Evolutionary conservation across 2,888 invertebrate genomes (phyloP).

Genomic region (Drosophila acutilabella): DNA sequence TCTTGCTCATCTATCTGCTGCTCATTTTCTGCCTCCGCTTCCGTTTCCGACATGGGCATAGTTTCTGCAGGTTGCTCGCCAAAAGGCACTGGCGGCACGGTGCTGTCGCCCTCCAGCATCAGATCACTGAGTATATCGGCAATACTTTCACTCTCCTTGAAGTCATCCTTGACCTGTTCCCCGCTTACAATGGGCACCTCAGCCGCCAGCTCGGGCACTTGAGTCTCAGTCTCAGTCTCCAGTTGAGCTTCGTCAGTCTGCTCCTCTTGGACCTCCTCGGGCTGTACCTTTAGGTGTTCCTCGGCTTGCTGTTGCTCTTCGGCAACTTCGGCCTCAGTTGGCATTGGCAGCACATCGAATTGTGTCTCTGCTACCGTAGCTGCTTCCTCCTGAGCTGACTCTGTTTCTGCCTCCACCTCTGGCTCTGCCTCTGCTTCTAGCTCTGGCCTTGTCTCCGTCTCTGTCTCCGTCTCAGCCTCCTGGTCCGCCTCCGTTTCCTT

Average conservation of each 20-base stretch:
- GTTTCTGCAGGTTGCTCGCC: conserved; percentile 52
- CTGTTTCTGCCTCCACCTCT: background rate
- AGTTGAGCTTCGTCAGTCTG: background rate
- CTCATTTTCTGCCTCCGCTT: conserved; percentile 13
- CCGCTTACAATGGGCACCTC: conserved; percentile 60
- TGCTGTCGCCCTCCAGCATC: conserved; percentile 79
- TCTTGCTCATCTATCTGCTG: conserved; percentile 34
- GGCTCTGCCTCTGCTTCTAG: background rate
- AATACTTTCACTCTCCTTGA: conserved; percentile 82
- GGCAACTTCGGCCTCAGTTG: background rate
- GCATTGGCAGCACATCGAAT: background rate
- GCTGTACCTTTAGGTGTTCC: background rate
- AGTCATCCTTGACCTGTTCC: conserved; percentile 57
- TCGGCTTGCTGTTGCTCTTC: conserved; percentile 13
- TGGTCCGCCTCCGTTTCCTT: background rate
- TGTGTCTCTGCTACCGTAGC: background rate
- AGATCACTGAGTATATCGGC: conserved; percentile 82
- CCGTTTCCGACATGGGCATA: conserved; percentile 36
- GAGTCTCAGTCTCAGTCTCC: conserved; percentile 34
- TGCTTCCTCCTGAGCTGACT: conserved; percentile 3
- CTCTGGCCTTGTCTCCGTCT: too few species aligned
- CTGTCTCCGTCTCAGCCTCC: conserved; percentile 15
- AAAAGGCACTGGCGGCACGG: conserved; percentile 70
- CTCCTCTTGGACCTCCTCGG: background rate
- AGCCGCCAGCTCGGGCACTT: conserved; percentile 38